Evolutionary conservation across 2,797 vertebrate species (phyloP).

Genomic region (Gambelia wislizenii): DNA sequence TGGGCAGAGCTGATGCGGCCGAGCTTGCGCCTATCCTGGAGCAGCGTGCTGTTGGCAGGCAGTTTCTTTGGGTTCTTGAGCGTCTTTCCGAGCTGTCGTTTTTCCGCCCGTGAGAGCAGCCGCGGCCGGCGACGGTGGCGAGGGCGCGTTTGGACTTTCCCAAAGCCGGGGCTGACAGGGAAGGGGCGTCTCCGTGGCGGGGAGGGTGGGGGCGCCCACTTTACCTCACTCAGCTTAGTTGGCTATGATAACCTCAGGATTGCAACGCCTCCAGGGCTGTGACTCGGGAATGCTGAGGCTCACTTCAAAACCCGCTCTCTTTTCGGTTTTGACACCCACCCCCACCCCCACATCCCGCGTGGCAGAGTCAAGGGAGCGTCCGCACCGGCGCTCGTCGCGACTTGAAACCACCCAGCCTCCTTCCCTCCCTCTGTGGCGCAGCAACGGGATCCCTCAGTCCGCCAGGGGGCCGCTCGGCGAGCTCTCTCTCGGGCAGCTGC

Average conservation of each 20-base stretch:
- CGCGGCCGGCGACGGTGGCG: neutral
- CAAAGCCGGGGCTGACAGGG: neutral
- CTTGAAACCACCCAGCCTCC: neutral
- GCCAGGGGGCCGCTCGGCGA: neutral
- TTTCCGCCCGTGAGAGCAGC: constrained; percentile 13
- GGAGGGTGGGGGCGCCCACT: too few species aligned
- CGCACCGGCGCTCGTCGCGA: neutral
- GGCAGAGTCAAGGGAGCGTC: neutral
- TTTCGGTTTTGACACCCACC: neutral
- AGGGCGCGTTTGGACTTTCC: neutral
- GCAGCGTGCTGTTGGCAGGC: constrained; percentile 31
- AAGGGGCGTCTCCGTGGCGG: too few species aligned
- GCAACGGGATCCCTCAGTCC: too few species aligned
- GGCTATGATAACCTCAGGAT: neutral
- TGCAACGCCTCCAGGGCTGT: neutral
- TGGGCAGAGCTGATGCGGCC: constrained; percentile 27
- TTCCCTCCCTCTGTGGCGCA: too few species aligned
- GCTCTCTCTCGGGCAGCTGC: too few species aligned
- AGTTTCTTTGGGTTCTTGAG: constrained; percentile 18
- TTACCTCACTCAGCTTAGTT: too few species aligned
- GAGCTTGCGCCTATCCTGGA: constrained; percentile 35
- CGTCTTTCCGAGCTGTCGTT: constrained; percentile 27
- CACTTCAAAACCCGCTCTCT: neutral
- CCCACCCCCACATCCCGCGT: neutral
- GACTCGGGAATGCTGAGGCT: neutral